Evolutionary conservation across 2,888 invertebrate genomes (phyloP).

Genomic region (Trilocha varians): DNA sequence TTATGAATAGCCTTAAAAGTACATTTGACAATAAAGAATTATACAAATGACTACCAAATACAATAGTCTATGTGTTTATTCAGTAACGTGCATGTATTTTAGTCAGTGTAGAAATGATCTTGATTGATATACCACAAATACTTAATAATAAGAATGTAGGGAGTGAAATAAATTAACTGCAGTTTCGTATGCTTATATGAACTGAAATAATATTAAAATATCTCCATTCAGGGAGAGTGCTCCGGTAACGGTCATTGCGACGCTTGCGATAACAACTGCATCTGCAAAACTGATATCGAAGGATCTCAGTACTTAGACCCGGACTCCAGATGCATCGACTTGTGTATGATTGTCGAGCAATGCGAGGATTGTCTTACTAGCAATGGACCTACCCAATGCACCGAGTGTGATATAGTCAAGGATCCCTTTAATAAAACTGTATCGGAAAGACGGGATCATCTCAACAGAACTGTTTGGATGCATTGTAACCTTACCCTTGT

Average conservation of each 20-base stretch:
- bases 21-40: no score
- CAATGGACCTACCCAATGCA: slow-evolving; percentile 18
- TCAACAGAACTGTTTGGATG: slow-evolving; percentile 37
- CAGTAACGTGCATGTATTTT: no score
- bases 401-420: slow-evolving; percentile 16
- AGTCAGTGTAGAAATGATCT: no score
- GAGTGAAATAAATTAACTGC: no score
- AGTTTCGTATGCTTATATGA: no score
- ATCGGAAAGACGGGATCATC: slow-evolving; percentile 22
- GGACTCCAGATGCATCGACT: slow-evolving; percentile 37
- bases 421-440: slow-evolving; percentile 25
- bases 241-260: slow-evolving; percentile 50
- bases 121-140: no score
- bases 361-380: slow-evolving; percentile 38
- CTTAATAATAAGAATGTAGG: no score
- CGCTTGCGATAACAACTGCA: slow-evolving; percentile 39
- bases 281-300: slow-evolving; percentile 33
- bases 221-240: slow-evolving; percentile 30
- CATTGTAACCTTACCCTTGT: slow-evolving; percentile 29
- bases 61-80: no score
- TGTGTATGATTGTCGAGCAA: slow-evolving; percentile 34
- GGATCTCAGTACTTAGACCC: slow-evolving; percentile 52
- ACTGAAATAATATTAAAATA: background rate
- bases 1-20: no score
- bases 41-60: no score